Evolutionary conservation across 2,888 invertebrate genomes (phyloP).

Genomic region (Camptogramma bilineatum): DNA sequence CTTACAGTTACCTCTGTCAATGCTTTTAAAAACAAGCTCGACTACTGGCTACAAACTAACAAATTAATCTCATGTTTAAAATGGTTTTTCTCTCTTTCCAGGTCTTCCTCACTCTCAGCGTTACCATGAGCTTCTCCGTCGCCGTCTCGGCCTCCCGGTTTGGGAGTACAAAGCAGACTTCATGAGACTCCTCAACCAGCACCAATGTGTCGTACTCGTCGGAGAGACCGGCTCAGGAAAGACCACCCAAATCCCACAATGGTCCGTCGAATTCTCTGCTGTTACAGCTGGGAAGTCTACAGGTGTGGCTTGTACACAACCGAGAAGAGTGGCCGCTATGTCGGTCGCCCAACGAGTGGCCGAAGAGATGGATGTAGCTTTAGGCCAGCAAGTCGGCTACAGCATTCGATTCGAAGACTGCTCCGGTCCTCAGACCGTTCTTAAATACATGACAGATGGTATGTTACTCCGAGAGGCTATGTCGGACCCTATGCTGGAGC

Average conservation of each 20-base stretch:
- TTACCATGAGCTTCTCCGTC: slow-evolving; percentile 95
- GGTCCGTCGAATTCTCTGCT: slow-evolving; percentile 78
- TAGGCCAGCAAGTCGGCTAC: slow-evolving; percentile 87
- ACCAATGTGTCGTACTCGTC: slow-evolving; percentile 98
- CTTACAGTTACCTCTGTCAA: too few relatives aligned
- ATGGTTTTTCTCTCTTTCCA: slow-evolving; percentile 41
- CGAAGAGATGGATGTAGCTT: slow-evolving; percentile 99
- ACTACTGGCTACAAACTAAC: too few relatives aligned
- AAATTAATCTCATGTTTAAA: too few relatives aligned
- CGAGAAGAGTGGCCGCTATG: slow-evolving; percentile 99
- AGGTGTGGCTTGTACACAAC: slow-evolving; percentile 97
- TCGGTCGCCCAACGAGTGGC: slow-evolving; percentile 99
- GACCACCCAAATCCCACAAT: slow-evolving; percentile 98
- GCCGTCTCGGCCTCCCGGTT: slow-evolving; percentile 96
- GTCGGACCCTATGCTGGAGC: slow-evolving; percentile 99
- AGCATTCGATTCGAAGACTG: slow-evolving; percentile 99
- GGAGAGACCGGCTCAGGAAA: slow-evolving; percentile 99
- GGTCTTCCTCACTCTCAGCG: slow-evolving; percentile 94
- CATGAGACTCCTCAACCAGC: slow-evolving; percentile 95
- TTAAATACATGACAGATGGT: slow-evolving; percentile 99
- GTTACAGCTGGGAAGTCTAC: slow-evolving; percentile 69
- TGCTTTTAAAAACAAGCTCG: too few relatives aligned
- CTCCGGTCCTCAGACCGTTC: slow-evolving; percentile 95
- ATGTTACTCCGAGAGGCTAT: slow-evolving; percentile 99
- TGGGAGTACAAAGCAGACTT: slow-evolving; percentile 99